Evolutionary conservation across 2,888 invertebrate species (phyloP).

Genomic region (Cataglyphis rosenhaueri): DNA sequence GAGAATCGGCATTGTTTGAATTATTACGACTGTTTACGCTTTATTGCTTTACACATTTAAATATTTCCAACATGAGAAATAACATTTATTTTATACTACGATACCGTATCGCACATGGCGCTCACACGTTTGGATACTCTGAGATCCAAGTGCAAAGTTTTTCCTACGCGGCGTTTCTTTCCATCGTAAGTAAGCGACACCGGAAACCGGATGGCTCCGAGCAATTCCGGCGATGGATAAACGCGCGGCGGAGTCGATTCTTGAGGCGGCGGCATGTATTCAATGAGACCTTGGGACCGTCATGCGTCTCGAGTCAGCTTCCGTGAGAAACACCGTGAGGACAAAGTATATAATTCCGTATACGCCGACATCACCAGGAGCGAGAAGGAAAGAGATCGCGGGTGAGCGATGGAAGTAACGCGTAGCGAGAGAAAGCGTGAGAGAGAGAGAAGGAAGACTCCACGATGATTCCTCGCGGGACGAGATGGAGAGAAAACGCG

Average conservation of each 20-base stretch:
- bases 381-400: constrained; percentile 30
- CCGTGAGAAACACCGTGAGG: constrained; percentile 82
- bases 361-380: constrained; percentile 33
- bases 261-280: constrained; percentile 65
- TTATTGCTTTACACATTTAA: not conserved
- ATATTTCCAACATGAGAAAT: not conserved
- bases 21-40: not conserved
- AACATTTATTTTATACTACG: constrained; percentile 25
- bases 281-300: constrained; percentile 79
- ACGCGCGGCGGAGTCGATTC: constrained; percentile 60
- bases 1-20: not conserved
- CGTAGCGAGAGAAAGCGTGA: not conserved
- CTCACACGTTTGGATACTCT: not conserved
- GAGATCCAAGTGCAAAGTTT: constrained; percentile 53
- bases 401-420: not conserved
- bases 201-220: constrained; percentile 72
- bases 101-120: not conserved
- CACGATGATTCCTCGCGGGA: constrained; percentile 34
- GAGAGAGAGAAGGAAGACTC: constrained; percentile 24
- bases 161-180: constrained; percentile 61
- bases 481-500: constrained; percentile 25
- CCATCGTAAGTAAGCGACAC: constrained; percentile 69
- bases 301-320: constrained; percentile 77
- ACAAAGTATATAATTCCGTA: constrained; percentile 72
- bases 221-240: constrained; percentile 64